A percentile compares a stretch with the other conserved stretches of the same genome.
phyloP scores from a whole-genome alignment of 2,888 invertebrate genomes.

The Agonopterix heracliana region DNA sequence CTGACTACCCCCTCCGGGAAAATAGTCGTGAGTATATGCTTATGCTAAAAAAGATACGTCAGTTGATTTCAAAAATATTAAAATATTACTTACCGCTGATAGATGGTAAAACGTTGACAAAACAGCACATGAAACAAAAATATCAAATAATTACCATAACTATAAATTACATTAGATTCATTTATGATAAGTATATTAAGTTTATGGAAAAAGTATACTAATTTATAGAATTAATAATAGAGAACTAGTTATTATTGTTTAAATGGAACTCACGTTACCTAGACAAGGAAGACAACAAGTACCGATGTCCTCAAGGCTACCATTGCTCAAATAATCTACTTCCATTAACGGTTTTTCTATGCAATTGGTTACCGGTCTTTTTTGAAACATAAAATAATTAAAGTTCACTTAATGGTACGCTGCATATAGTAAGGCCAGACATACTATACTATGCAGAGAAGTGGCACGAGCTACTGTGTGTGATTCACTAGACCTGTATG shows the following conservation, averaged over 20 bases:
- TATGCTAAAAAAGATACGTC: no score
- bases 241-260: not conserved
- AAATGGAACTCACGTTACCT: conserved; percentile 28
- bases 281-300: conserved; percentile 67
- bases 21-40: no score
- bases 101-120: conserved; percentile 21
- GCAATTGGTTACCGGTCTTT: not conserved
- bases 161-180: not conserved
- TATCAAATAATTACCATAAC: not conserved
- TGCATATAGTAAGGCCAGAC: conserved; percentile 36
- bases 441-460: conserved; percentile 36
- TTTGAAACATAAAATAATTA: conserved; percentile 15
- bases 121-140: conserved; percentile 67
- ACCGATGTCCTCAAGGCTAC: conserved; percentile 59
- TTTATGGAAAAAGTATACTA: not conserved
- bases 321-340: conserved; percentile 49
- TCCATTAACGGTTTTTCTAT: conserved; percentile 37
- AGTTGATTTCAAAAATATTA: not conserved
- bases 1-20: no score
- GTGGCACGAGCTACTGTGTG: conserved; percentile 42
- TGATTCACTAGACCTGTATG: conserved; percentile 55
- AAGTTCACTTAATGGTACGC: conserved; percentile 29
- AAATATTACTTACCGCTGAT: conserved; percentile 58
- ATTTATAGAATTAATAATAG: no score
- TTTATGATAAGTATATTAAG: no score